phyloP scores from a whole-genome alignment of 2,888 invertebrate genomes.

The Opisthograptis luteolata region DNA sequence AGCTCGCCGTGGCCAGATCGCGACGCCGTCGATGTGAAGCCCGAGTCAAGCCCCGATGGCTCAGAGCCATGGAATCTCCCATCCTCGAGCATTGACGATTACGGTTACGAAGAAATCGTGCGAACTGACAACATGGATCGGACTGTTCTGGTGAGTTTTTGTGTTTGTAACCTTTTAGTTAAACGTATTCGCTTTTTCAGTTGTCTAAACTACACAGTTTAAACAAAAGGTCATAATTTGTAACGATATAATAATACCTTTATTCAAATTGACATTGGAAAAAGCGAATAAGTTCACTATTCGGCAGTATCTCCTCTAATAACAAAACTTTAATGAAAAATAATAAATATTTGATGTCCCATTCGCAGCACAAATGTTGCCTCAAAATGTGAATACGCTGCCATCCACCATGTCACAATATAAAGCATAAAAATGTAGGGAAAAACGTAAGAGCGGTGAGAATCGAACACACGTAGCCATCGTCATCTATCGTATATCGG shows the following conservation, averaged over 20 bases:
- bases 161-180: constrained; percentile 1
- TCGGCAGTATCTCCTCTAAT: not conserved
- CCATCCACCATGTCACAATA: constrained; percentile 4
- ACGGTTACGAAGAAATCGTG: constrained; percentile 74
- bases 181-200: constrained; percentile 27
- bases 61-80: constrained; percentile 74
- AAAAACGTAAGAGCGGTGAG: not conserved
- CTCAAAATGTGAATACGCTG: not conserved
- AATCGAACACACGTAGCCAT: not conserved
- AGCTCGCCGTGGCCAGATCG: constrained; percentile 72
- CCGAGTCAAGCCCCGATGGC: constrained; percentile 72
- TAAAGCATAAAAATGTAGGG: not conserved
- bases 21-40: constrained; percentile 59
- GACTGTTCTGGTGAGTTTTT: constrained; percentile 74
- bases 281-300: constrained; percentile 13
- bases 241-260: too few species aligned
- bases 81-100: constrained; percentile 61
- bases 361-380: not conserved
- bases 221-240: not conserved
- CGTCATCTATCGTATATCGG: too few species aligned
- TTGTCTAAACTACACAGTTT: too few species aligned
- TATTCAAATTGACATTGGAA: too few species aligned
- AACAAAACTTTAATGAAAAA: not conserved
- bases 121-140: constrained; percentile 71
- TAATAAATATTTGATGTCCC: constrained; percentile 3